Conservation (phyloP, 1,140 invertebrate species). For the Lucilia sericata region DNA sequence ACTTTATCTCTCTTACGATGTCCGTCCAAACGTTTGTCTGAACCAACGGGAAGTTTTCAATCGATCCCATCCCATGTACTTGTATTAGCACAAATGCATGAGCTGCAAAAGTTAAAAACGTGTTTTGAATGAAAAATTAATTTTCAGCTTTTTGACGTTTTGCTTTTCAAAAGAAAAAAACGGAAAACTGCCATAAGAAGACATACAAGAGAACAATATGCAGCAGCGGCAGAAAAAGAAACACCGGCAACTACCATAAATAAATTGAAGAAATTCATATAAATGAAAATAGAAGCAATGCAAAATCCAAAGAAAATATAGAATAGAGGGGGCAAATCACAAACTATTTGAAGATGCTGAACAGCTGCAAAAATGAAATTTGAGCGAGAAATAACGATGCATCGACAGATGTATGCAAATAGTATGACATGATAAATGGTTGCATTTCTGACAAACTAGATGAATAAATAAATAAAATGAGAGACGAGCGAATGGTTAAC, state of each 20-base stretch:
- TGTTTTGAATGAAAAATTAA: conserved; percentile 27
- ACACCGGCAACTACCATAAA: not conserved
- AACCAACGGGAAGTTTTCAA: not conserved
- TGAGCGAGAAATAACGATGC: not conserved
- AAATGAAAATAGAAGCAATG: not conserved
- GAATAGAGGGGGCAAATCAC: not conserved
- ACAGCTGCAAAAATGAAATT: conserved; percentile 27
- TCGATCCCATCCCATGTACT: not conserved
- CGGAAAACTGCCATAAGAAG: not conserved
- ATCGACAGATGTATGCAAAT: conserved; percentile 23
- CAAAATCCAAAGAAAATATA: not conserved
- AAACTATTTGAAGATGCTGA: conserved; percentile 10
- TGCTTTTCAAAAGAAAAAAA: not conserved
- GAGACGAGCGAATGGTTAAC: no score
- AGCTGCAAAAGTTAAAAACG: conserved; percentile 23
- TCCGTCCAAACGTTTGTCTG: not conserved
- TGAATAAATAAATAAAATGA: conserved; percentile 20
- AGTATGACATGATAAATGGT: conserved; percentile 21
- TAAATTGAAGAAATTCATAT: not conserved
- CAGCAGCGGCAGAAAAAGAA: not conserved
- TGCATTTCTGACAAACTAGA: conserved; percentile 26
- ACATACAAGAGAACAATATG: not conserved
- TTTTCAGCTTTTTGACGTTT: conserved; percentile 17
- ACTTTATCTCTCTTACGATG: not conserved
- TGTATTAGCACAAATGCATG: not conserved